Evolutionary conservation across 2,888 invertebrate species (phyloP).

Genomic region (Standfussiana lucernea): DNA sequence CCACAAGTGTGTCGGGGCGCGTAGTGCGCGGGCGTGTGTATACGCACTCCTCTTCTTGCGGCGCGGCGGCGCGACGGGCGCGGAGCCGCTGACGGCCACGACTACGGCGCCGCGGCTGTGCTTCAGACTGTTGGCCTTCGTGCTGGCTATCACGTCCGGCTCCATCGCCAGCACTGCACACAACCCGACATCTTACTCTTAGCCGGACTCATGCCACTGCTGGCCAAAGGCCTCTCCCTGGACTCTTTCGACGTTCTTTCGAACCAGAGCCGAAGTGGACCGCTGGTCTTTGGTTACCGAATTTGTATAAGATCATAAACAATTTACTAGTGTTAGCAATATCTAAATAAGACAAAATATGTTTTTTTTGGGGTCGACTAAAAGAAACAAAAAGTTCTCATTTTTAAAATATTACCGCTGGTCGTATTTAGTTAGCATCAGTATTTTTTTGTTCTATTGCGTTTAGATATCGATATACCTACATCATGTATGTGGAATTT

Average conservation of each 20-base stretch:
- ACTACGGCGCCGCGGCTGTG: slow-evolving; percentile 78
- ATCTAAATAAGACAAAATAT: neutral
- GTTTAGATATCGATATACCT: neutral
- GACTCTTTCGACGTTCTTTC: neutral
- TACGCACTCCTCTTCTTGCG: slow-evolving; percentile 92
- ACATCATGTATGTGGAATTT: neutral
- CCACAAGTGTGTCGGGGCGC: too few relatives aligned
- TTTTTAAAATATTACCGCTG: neutral
- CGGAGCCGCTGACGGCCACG: slow-evolving; percentile 75
- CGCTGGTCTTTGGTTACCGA: neutral
- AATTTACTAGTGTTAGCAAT: neutral
- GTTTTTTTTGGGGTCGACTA: neutral
- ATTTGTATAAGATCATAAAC: neutral
- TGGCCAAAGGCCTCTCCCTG: neutral
- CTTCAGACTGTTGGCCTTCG: slow-evolving; percentile 92
- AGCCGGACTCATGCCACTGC: neutral
- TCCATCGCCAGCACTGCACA: slow-evolving; percentile 91
- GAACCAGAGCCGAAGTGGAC: neutral
- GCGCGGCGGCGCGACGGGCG: slow-evolving; percentile 95
- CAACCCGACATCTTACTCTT: neutral
- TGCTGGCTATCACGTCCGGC: slow-evolving; percentile 98
- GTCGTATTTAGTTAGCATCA: neutral
- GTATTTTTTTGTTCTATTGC: neutral
- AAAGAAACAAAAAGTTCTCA: neutral
- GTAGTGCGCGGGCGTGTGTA: neutral